Evolutionary conservation across 2,888 invertebrate species (phyloP).

Genomic region (Acronicta alni): DNA sequence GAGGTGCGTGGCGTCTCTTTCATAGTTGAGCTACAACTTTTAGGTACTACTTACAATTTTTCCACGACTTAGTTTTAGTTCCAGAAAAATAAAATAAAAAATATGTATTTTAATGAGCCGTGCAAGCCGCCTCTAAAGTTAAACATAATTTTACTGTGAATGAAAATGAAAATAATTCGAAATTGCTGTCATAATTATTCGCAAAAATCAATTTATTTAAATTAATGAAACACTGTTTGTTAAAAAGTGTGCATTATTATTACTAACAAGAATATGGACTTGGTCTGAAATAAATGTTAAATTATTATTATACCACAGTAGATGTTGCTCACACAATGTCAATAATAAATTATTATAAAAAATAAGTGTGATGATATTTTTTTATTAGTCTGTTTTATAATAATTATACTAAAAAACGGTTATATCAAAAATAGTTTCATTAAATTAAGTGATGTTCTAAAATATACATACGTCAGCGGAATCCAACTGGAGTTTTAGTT

Average conservation of each 20-base stretch:
- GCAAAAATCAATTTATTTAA: not conserved
- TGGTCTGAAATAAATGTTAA: too few relatives aligned
- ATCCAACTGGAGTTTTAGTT: constrained; percentile 36
- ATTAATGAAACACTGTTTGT: constrained; percentile 1
- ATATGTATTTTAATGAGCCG: not conserved
- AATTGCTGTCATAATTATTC: not conserved
- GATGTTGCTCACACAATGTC: constrained; percentile 44
- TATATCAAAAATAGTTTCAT: constrained; percentile 32
- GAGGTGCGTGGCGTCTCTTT: too few relatives aligned
- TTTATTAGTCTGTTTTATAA: constrained; percentile 41
- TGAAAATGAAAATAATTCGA: not conserved
- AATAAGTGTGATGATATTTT: constrained; percentile 50
- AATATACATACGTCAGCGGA: constrained; percentile 10
- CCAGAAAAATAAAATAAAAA: too few relatives aligned
- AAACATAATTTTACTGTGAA: not conserved
- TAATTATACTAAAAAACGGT: constrained; percentile 7
- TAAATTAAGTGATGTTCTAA: constrained; percentile 1
- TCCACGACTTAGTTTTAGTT: too few relatives aligned
- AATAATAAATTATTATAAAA: constrained; percentile 35
- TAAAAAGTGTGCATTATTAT: constrained; percentile 7
- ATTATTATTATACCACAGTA: constrained; percentile 27
- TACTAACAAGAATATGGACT: too few relatives aligned
- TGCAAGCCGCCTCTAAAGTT: not conserved
- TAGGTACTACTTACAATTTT: too few relatives aligned
- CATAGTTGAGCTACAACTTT: too few relatives aligned